Evolutionary conservation across 1,140 invertebrate genomes (phyloP).

Genomic region (Drosophila kohkoa): DNA sequence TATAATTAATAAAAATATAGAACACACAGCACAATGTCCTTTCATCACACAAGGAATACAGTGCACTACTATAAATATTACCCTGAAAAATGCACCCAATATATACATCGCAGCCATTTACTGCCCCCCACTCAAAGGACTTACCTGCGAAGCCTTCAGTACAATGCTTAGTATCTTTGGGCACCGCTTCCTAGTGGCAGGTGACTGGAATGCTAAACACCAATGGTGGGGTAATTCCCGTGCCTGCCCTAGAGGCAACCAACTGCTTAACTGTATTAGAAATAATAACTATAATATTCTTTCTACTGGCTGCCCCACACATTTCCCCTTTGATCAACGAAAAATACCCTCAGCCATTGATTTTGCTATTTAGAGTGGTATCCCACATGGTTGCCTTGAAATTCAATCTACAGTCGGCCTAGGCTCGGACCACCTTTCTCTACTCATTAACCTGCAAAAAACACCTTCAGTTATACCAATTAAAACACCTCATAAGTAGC

Average conservation of each 20-base stretch:
- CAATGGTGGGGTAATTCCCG: too few species aligned
- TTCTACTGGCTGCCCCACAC: constrained; percentile 12
- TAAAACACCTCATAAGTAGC: not conserved
- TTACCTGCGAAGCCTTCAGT: not conserved
- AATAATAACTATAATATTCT: not conserved
- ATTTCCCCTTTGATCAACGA: not conserved
- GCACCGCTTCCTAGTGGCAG: not conserved
- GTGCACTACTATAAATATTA: too few species aligned
- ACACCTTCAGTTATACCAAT: not conserved
- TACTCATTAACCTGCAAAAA: not conserved
- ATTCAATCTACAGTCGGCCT: not conserved
- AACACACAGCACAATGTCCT: too few species aligned
- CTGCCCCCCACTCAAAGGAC: not conserved
- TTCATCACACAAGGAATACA: too few species aligned
- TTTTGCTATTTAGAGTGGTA: constrained; percentile 7
- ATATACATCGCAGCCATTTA: not conserved
- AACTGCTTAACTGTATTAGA: too few species aligned
- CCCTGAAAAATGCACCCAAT: too few species aligned
- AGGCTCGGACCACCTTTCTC: constrained; percentile 12
- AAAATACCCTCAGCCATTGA: constrained; percentile 18
- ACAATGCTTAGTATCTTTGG: not conserved
- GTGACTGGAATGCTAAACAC: constrained; percentile 4
- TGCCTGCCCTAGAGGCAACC: too few species aligned
- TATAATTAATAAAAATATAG: too few species aligned
- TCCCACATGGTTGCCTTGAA: not conserved